Evolutionary conservation across 2,113 vertebrate genomes (phyloP), one percentile per base, ranked within the genome.

Genomic region (Anas platyrhynchos): DNA sequence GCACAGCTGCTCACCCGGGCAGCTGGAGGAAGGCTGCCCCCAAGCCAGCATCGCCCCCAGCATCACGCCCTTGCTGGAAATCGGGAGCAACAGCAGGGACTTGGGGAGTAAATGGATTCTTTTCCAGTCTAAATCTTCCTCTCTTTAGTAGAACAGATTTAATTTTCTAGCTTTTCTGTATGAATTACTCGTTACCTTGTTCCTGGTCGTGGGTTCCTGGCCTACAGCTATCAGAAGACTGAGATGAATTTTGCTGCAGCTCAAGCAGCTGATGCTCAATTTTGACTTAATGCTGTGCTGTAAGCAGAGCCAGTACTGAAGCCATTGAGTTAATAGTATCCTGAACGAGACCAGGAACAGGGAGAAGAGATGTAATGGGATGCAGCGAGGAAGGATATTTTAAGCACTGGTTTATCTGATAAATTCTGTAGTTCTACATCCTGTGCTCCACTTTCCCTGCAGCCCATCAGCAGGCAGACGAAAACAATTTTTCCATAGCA

Each of bases 361-460:
- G 65, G 80, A 89, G 79, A 61, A 63, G 85, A 87, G 74, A 54
- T 50, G 86, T 61, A 74, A 95, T 62, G 86, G 90, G 61, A 68
- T 92, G 86, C 62, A 93, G 88, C 0, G 23, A 83, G 56, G 32
- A 83, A 36, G 69, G 52, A 75, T 75, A 31, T 72, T 91, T 95
- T 81, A 91, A 94, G 68, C 38, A 21, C 80, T 72, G 73, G 8
- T 81, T 91, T 88, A 61, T 59, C 90, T 96, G 80, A 90, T 66
- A 93, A 74, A 62, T 48, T 16, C 76, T 68, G 79, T 68, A 81
- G 43, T 56, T 90, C 38, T 2, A 72, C 12, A 61, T 59, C 62
- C 72, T 41, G 38, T 9, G 11, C 59, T 89, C 65, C 13, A 41
- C 55, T 90, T 71, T 81, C 48, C 61, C 59, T 0, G 1, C 63